Evolutionary conservation across 1,140 invertebrate genomes (phyloP).

Genomic region (Diachasmimorpha longicaudata): DNA sequence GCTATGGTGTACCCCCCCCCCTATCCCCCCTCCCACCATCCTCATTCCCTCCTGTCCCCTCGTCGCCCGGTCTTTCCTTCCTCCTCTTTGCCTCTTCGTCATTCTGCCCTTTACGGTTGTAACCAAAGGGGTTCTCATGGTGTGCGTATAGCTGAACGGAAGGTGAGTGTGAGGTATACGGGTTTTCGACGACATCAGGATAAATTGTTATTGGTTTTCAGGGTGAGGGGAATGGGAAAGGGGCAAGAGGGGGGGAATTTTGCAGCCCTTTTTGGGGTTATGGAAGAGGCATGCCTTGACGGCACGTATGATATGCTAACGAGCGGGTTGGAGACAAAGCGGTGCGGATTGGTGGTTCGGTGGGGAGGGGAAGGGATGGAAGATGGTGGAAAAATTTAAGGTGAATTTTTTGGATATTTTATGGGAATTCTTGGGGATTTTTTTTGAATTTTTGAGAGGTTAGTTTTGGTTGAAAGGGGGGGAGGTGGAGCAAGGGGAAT

Average conservation of each 20-base stretch:
- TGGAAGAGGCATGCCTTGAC: constrained; percentile 33
- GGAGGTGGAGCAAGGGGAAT: no score
- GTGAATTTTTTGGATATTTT: no score
- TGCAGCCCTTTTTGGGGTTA: constrained; percentile 42
- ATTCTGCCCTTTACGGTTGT: not conserved
- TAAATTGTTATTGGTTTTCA: constrained; percentile 46
- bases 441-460: no score
- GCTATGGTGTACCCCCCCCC: no score
- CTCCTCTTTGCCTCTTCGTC: not conserved
- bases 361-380: no score
- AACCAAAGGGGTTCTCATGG: constrained; percentile 35
- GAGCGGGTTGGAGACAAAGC: no score
- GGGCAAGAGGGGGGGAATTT: constrained; percentile 38
- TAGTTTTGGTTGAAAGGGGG: no score
- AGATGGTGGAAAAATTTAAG: no score
- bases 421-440: no score
- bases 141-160: constrained; percentile 23
- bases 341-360: not conserved
- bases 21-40: not conserved
- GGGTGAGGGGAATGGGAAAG: not conserved
- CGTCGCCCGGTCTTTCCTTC: no score
- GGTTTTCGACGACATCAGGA: constrained; percentile 25
- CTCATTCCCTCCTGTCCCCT: not conserved
- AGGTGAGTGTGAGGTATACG: not conserved
- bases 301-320: constrained; percentile 48